These are phyloP conservation scores for Octonoba sinensis DNA, from an alignment of 2,888 invertebrate species.

Conservation along the genomic window DNA sequence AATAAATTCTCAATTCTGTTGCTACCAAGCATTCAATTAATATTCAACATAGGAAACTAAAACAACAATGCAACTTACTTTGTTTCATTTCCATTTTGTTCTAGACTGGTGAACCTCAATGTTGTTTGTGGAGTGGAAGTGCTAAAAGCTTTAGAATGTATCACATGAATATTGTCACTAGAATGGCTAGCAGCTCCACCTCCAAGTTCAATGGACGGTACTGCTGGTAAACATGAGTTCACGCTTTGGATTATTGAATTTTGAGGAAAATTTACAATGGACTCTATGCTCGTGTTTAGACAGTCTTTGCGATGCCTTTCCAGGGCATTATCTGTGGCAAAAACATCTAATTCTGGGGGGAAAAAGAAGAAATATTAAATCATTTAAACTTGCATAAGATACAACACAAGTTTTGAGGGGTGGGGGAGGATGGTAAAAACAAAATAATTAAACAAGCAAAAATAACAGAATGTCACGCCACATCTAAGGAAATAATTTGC, in stretches of 20 bases:
- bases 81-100: slow-evolving; percentile 59
- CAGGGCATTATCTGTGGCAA: slow-evolving; percentile 24
- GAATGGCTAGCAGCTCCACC: slow-evolving; percentile 53
- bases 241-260: slow-evolving; percentile 31
- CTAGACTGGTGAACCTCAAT: slow-evolving; percentile 53
- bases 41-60: neutral
- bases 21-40: neutral
- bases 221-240: slow-evolving; percentile 56
- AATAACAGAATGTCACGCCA: too few relatives aligned
- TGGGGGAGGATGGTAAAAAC: too few relatives aligned
- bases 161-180: slow-evolving; percentile 58
- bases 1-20: too few relatives aligned
- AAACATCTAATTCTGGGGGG: slow-evolving; percentile 19
- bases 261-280: slow-evolving; percentile 41
- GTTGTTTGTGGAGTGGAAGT: slow-evolving; percentile 36
- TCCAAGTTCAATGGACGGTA: slow-evolving; percentile 58
- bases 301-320: slow-evolving; percentile 48
- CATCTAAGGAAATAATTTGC: too few relatives aligned
- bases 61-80: slow-evolving; percentile 15
- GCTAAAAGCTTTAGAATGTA: slow-evolving; percentile 59
- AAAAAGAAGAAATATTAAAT: neutral
- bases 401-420: too few relatives aligned
- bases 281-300: slow-evolving; percentile 29
- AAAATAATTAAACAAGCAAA: too few relatives aligned
- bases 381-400: neutral